These are phyloP conservation scores for Pollicipes pollicipes DNA, from an alignment of 1,140 invertebrate genomes.

Conservation along the genomic window DNA sequence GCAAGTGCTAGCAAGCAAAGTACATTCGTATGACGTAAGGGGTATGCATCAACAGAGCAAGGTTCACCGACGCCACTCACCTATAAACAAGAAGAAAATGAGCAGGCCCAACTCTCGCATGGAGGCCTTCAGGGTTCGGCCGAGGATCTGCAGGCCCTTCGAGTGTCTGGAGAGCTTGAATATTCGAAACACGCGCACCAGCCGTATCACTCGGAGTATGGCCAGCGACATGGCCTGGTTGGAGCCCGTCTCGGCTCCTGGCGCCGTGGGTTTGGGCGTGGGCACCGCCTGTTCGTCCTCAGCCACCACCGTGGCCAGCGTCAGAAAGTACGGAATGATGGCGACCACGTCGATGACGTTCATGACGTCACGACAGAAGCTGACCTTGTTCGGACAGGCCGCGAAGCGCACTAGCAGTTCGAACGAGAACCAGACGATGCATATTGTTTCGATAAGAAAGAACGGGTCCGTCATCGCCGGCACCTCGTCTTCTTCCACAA, in stretches of 20 bases:
- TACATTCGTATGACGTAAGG: too few species aligned
- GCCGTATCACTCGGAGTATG: constrained; percentile 88
- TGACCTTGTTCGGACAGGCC: constrained; percentile 93
- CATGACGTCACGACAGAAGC: constrained; percentile 98
- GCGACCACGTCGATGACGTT: constrained; percentile 99
- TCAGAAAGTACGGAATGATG: constrained; percentile 99
- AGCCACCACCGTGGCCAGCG: constrained; percentile 90
- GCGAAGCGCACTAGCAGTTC: constrained; percentile 95
- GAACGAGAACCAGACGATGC: constrained; percentile 97
- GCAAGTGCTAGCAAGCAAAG: too few species aligned
- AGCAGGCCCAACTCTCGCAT: constrained; percentile 98
- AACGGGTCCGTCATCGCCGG: constrained; percentile 92
- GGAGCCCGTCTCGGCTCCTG: constrained; percentile 76
- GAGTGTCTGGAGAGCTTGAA: constrained; percentile 96
- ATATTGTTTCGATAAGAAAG: constrained; percentile 95
- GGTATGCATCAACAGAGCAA: too few species aligned
- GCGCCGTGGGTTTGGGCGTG: constrained; percentile 65
- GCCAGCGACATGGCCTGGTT: constrained; percentile 96
- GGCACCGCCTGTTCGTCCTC: constrained; percentile 61
- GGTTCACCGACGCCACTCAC: too few species aligned
- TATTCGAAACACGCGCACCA: constrained; percentile 96
- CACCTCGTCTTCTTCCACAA: constrained; percentile 88
- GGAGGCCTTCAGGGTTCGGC: constrained; percentile 95
- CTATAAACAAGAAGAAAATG: constrained; percentile 99
- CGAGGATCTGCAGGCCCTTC: constrained; percentile 92